Base-by-base conservation (phyloP, 2,113 vertebrate genomes). In the Gambusia affinis region DNA sequence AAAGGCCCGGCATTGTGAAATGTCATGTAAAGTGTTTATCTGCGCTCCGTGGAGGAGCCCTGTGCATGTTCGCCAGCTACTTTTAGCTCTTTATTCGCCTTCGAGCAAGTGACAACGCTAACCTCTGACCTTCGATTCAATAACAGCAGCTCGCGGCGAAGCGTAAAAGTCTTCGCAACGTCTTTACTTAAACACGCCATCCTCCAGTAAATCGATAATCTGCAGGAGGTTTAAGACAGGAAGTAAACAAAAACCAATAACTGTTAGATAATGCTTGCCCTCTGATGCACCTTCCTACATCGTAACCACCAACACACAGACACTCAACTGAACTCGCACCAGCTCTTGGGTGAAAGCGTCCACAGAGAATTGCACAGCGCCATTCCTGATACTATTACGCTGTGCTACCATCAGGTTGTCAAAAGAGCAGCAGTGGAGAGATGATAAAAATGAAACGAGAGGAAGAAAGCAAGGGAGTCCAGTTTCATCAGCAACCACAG, bases 161-260 rank as follows among this genome's bases (percentile, higher is more conserved):
- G 73, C 44, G 14, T 76, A 74, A 73, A 69, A 73, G 84, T 82
- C 79, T 78, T 86, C 79, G 17, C 3, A 29, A 78, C 3, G 47
- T 68, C 81, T 87, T 79, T 42, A 90, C 85, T 86, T 88, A 89
- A 89, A 88, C 80, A 90, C 57, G 73, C 90, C 87, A 76, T 86
- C 89, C 89, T 89, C 83, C 89, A 87, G 81, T 72, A 92, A 89
- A 92, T 92, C 90, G 70, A 92, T 92, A 92, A 86, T 75, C 86
- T 83, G 85, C 88, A 81, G 87, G 88, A 88, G 85, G 88, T 82
- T 91, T 84, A 87, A 79, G 78, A 89, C 84, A 78, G 81, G 84
- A 91, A 91, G 89, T 87, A 88, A 90, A 88, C 79, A 89, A 89
- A 89, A 89, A 88, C 29, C 88, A 84, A 83, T 86, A 87, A 44